Evolutionary conservation across 2,113 vertebrate genomes (phyloP).

Genomic region (Tursiops truncatus): DNA sequence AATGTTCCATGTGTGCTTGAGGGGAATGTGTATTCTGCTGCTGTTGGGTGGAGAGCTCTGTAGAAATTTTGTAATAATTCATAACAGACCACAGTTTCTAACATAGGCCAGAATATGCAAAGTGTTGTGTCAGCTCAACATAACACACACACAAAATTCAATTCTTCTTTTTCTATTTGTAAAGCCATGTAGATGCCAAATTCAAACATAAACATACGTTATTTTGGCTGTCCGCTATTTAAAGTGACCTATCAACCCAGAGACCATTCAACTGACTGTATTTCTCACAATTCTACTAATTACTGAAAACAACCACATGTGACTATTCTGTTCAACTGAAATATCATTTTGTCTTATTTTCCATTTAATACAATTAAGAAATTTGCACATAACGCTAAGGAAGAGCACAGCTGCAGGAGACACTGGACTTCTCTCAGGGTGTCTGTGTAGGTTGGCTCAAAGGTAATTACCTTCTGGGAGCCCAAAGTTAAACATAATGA

Average conservation of each 20-base stretch:
- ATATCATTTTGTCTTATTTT: neutral
- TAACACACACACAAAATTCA: neutral
- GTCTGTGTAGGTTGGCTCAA: neutral
- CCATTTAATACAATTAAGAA: neutral
- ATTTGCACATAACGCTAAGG: neutral
- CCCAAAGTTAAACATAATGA: neutral
- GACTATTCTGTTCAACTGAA: neutral
- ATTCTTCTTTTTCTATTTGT: neutral
- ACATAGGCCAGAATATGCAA: rapidly evolving
- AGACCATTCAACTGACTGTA: neutral
- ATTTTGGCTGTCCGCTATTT: neutral
- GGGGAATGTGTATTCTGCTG: rapidly evolving
- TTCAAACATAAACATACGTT: neutral
- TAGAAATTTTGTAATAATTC: neutral
- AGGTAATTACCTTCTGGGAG: neutral
- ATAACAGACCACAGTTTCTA: rapidly evolving
- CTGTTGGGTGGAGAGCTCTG: too few species aligned
- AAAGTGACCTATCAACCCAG: neutral
- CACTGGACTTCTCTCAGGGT: neutral
- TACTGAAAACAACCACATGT: neutral
- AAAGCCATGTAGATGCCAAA: neutral
- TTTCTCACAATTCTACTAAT: neutral
- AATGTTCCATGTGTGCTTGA: neutral
- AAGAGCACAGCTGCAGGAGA: neutral
- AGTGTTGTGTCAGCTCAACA: neutral